phyloP scores from a whole-genome alignment of 37 sponge, comb jelly and placozoan species.

The Aphrocallistes beatrix region DNA sequence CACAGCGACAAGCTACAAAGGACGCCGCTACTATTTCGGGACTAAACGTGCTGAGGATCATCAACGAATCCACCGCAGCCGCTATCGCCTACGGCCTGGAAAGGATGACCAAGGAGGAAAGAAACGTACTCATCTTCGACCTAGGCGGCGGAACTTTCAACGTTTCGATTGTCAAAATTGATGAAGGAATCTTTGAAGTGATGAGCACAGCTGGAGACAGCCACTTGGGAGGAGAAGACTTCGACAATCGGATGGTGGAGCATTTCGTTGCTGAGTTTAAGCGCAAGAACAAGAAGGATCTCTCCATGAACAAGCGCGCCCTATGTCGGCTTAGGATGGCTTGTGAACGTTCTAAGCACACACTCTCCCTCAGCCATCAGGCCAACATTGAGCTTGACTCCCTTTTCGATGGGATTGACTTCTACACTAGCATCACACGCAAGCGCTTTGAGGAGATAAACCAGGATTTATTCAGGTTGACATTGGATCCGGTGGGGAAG shows the following conservation, averaged over 20 bases:
- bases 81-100: conserved; percentile 42
- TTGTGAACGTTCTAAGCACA: conserved; percentile 28
- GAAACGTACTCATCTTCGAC: no score
- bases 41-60: no score
- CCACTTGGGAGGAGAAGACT: conserved; percentile 33
- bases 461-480: conserved; percentile 23
- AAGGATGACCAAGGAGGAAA: conserved; percentile 18
- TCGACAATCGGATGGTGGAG: no score
- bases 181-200: conserved; percentile 43
- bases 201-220: conserved; percentile 38
- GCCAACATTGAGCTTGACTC: conserved; percentile 36
- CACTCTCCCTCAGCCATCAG: conserved; percentile 34
- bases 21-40: conserved; percentile 30
- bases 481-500: conserved; percentile 28
- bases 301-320: conserved; percentile 27
- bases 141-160: no score
- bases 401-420: conserved; percentile 37
- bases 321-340: conserved; percentile 30
- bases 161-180: no score
- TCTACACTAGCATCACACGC: conserved; percentile 33
- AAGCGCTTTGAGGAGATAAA: conserved; percentile 35
- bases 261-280: conserved; percentile 29
- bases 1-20: conserved; percentile 37
- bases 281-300: conserved; percentile 33
- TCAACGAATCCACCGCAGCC: conserved; percentile 40